Evolutionary conservation across 2,113 vertebrate species (phyloP).

Genomic region (Brienomyrus brachyistius): DNA sequence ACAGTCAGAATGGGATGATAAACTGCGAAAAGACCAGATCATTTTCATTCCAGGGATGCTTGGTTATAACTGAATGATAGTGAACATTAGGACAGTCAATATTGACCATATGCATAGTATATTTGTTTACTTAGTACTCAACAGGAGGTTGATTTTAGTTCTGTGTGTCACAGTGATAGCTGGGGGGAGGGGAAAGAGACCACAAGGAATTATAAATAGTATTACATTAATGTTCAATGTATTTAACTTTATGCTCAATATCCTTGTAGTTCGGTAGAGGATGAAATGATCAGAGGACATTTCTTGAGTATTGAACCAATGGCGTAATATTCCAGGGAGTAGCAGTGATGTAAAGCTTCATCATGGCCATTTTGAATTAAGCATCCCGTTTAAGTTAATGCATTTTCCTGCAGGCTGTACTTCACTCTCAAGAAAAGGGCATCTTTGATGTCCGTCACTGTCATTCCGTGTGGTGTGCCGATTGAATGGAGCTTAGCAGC

Average conservation of each 20-base stretch:
- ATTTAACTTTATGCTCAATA: not conserved
- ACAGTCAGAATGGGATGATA: not conserved
- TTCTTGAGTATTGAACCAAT: not conserved
- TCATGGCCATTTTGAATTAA: not conserved
- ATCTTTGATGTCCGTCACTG: constrained; percentile 62
- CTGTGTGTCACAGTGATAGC: not conserved
- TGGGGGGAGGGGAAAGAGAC: not conserved
- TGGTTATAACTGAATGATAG: not conserved
- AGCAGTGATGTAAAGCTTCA: not conserved
- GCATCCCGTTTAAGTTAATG: not conserved
- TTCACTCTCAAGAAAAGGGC: constrained; percentile 68
- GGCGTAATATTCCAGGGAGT: not conserved
- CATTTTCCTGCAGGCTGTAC: constrained; percentile 59
- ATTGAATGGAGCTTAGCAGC: constrained; percentile 70
- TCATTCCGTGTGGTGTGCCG: constrained; percentile 72
- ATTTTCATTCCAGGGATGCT: not conserved
- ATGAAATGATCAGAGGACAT: not conserved
- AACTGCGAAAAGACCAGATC: not conserved
- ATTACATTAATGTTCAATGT: not conserved
- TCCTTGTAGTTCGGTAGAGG: not conserved
- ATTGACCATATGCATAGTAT: constrained; percentile 1
- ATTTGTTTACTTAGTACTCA: not conserved
- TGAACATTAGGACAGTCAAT: not conserved
- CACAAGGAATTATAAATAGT: not conserved
- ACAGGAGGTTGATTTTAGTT: not conserved